phyloP scores from a whole-genome alignment of 2,888 invertebrate genomes.

The Ditula angustiorana region DNA sequence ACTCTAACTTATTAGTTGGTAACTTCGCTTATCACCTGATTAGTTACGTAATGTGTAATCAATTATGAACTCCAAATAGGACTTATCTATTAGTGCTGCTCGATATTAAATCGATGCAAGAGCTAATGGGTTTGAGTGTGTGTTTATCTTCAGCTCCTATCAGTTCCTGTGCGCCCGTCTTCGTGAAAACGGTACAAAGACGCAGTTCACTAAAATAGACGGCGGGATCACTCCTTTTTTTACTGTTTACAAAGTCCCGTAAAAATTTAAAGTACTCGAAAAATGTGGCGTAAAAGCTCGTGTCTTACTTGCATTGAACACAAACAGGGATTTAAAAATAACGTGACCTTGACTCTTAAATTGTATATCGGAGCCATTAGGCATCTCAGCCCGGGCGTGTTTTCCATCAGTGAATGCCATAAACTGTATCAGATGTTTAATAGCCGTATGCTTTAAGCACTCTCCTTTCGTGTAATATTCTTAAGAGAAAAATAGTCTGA shows the following conservation, averaged over 20 bases:
- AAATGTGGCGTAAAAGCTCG: slow-evolving; percentile 28
- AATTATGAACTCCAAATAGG: slow-evolving; percentile 21
- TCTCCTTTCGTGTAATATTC: neutral
- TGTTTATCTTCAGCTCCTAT: neutral
- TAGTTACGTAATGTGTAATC: slow-evolving; percentile 24
- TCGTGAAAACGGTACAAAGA: neutral
- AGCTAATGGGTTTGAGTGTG: neutral
- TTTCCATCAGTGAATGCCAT: slow-evolving; percentile 30
- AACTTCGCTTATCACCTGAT: too few species aligned
- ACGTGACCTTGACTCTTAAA: slow-evolving; percentile 36
- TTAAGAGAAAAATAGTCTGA: neutral
- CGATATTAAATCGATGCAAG: slow-evolving; percentile 14
- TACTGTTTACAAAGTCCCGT: neutral
- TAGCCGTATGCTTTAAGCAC: slow-evolving; percentile 14
- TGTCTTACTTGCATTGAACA: slow-evolving; percentile 17
- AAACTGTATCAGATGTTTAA: slow-evolving; percentile 38
- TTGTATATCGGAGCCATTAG: slow-evolving; percentile 27
- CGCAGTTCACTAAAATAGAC: neutral
- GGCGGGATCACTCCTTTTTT: slow-evolving; percentile 1
- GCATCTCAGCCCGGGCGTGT: slow-evolving; percentile 23
- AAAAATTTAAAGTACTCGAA: slow-evolving; percentile 19
- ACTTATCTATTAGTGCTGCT: slow-evolving; percentile 20
- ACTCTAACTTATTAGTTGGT: slow-evolving; percentile 1
- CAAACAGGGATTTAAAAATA: slow-evolving; percentile 27
- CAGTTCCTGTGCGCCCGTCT: neutral